Conservation (phyloP, 1,140 invertebrate genomes). For the Anthonomus grandis region DNA sequence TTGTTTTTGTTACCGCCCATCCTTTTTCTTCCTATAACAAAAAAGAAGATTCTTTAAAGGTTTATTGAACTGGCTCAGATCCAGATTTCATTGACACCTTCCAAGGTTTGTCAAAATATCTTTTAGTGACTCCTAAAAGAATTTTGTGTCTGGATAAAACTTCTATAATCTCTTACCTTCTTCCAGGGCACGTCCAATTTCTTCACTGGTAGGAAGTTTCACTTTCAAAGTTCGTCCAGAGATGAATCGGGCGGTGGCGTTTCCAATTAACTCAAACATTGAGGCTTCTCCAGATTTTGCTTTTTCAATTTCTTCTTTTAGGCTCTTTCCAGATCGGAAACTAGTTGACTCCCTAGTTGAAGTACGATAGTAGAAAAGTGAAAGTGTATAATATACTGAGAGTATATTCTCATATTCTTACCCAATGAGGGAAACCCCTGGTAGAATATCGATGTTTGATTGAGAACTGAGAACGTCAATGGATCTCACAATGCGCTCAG, state of each 20-base stretch:
- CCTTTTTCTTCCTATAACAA: constrained; percentile 7
- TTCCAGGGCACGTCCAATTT: constrained; percentile 56
- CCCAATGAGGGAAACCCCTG: constrained; percentile 58
- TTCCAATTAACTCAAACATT: constrained; percentile 53
- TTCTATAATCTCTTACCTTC: constrained; percentile 49
- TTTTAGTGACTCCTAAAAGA: too few species aligned
- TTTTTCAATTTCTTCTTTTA: constrained; percentile 43
- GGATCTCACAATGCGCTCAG: constrained; percentile 56
- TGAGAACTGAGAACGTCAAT: constrained; percentile 58
- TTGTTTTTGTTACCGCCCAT: constrained; percentile 10
- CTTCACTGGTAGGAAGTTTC: constrained; percentile 50
- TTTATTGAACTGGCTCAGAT: too few species aligned
- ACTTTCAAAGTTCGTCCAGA: constrained; percentile 60
- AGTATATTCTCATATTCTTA: constrained; percentile 33
- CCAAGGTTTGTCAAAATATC: too few species aligned
- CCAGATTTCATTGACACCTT: too few species aligned
- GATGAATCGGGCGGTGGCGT: constrained; percentile 55
- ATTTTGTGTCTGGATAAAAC: too few species aligned
- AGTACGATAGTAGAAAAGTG: neutral
- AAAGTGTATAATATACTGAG: neutral
- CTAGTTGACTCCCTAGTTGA: constrained; percentile 1
- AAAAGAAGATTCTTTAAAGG: too few species aligned
- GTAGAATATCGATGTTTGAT: constrained; percentile 54
- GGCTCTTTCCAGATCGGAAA: constrained; percentile 23
- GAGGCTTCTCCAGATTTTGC: constrained; percentile 50